These are phyloP conservation scores for Cephonodes hylas DNA, from an alignment of 2,888 invertebrate species.

Conservation along the genomic window DNA sequence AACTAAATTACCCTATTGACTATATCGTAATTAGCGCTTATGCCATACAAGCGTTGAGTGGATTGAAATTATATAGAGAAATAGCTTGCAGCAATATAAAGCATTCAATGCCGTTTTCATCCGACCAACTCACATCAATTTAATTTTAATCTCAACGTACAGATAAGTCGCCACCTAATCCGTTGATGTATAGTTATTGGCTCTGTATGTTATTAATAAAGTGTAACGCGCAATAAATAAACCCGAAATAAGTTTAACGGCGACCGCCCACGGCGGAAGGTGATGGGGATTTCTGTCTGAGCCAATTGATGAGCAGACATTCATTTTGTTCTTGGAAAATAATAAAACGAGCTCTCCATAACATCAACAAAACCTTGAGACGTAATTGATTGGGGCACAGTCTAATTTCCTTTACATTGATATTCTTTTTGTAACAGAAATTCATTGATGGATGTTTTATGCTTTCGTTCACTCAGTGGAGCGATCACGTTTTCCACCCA, in stretches of 20 bases:
- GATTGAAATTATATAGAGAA: too few relatives aligned
- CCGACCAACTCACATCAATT: background rate
- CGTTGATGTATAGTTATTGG: conserved; percentile 41
- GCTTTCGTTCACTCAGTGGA: background rate
- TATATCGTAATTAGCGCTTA: too few relatives aligned
- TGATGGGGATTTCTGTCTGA: conserved; percentile 22
- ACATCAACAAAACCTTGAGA: conserved; percentile 5
- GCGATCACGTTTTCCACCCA: background rate
- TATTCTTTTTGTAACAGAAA: background rate
- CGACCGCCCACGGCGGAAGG: conserved; percentile 20
- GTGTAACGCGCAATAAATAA: conserved; percentile 33
- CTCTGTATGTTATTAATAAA: conserved; percentile 35
- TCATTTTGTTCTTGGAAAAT: conserved; percentile 11
- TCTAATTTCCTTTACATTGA: background rate
- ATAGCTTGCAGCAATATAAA: too few relatives aligned
- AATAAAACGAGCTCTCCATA: conserved; percentile 8
- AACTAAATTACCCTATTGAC: too few relatives aligned
- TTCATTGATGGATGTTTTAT: conserved; percentile 1
- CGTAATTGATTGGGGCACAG: background rate
- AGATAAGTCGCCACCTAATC: conserved; percentile 37
- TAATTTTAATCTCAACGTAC: conserved; percentile 18
- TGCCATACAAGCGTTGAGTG: too few relatives aligned
- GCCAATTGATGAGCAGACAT: conserved; percentile 13
- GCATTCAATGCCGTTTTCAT: background rate
- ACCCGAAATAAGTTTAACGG: conserved; percentile 25